Conservation (phyloP, 2,113 vertebrate species). For the Cyprinodon tularosa region DNA sequence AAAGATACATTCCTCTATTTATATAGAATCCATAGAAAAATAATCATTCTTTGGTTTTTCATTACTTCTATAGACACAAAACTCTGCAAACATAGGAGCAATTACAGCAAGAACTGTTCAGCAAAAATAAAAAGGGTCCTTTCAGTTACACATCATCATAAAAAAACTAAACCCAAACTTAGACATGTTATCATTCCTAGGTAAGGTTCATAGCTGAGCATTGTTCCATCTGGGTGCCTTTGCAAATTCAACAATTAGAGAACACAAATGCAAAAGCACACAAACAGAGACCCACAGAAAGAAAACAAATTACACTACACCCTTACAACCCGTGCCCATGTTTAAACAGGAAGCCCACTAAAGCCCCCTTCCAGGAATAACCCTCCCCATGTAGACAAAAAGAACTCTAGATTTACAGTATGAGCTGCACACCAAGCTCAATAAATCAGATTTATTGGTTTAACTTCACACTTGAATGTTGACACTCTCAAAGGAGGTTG, state of each 20-base stretch:
- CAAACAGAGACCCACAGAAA: neutral
- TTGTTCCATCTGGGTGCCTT: constrained; percentile 53
- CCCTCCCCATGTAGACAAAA: constrained; percentile 27
- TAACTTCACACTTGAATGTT: constrained; percentile 33
- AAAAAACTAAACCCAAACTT: constrained; percentile 32
- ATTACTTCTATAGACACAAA: constrained; percentile 3
- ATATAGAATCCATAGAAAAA: neutral
- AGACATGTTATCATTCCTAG: constrained; percentile 32
- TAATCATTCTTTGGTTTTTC: neutral
- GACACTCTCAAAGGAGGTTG: constrained; percentile 12
- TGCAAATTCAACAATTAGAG: constrained; percentile 26
- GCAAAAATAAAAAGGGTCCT: constrained; percentile 20
- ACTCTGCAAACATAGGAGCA: neutral
- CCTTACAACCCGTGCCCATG: constrained; percentile 19
- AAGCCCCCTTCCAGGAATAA: constrained; percentile 67
- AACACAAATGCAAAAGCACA: constrained; percentile 42
- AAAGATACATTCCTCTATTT: neutral
- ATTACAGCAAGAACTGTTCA: constrained; percentile 18
- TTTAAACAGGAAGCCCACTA: constrained; percentile 65
- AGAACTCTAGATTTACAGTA: constrained; percentile 42
- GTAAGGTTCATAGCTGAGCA: constrained; percentile 35
- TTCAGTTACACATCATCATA: constrained; percentile 21
- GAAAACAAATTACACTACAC: constrained; percentile 3
- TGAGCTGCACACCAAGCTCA: constrained; percentile 18
- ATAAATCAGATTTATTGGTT: constrained; percentile 45